A percentile compares a stretch with the other conserved stretches of the same genome.
phyloP scores from a whole-genome alignment of 1,140 invertebrate species.

The Penaeus japonicus region DNA sequence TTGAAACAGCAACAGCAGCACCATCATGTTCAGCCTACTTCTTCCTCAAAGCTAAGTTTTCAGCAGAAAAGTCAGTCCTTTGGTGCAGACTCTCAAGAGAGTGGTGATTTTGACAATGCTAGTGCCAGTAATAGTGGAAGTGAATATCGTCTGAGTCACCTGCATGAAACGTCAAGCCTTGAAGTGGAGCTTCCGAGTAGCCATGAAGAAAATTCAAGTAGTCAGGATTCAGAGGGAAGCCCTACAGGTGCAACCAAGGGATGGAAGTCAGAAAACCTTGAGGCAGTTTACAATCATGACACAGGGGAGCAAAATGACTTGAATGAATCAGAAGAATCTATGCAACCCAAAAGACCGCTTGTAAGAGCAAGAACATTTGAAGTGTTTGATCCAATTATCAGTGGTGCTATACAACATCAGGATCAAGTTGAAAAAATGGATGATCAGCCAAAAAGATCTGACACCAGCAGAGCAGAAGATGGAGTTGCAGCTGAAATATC shows the following conservation, averaged over 20 bases:
- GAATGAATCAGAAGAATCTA: neutral
- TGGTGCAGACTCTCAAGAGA: conserved; percentile 44
- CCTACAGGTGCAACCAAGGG: neutral
- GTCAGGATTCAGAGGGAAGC: conserved; percentile 48
- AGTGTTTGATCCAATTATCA: conserved; percentile 24
- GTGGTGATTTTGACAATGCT: conserved; percentile 25
- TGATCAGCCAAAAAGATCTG: no score
- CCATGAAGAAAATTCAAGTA: conserved; percentile 52
- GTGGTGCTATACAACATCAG: neutral
- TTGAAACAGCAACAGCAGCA: conserved; percentile 6
- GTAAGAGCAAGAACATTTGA: conserved; percentile 54
- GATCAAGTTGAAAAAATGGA: no score
- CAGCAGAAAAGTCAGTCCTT: conserved; percentile 43
- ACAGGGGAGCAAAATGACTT: neutral
- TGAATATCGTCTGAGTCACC: conserved; percentile 41
- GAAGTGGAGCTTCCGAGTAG: conserved; percentile 55
- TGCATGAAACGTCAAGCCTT: conserved; percentile 55
- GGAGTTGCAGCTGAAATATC: neutral
- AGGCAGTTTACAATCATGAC: neutral
- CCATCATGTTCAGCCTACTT: conserved; percentile 4
- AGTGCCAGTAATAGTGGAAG: conserved; percentile 39
- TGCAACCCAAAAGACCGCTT: conserved; percentile 33
- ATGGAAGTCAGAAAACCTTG: neutral
- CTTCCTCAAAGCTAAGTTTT: conserved; percentile 17
- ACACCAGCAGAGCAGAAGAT: neutral